A percentile compares a stretch with the other conserved stretches of the same genome.
Evolutionary conservation across 2,797 vertebrate genomes (phyloP).

Genomic region (Coregonus ussuriensis): DNA sequence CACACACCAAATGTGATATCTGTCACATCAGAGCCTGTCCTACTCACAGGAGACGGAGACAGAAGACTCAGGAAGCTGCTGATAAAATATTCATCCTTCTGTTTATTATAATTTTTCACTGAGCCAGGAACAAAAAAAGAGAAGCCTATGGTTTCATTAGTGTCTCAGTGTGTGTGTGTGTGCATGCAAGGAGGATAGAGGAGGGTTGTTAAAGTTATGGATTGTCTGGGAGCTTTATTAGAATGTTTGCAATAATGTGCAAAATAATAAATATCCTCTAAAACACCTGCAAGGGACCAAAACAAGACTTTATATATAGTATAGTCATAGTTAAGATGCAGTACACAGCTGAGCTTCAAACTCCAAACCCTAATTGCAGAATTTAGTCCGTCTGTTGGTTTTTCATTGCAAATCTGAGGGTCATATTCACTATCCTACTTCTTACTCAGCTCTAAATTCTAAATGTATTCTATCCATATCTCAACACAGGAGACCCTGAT

Average conservation of each 20-base stretch:
- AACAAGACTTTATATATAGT: constrained; percentile 53
- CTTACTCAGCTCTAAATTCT: background rate
- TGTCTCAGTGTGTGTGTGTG: constrained; percentile 10
- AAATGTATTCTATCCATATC: constrained; percentile 1
- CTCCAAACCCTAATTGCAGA: background rate
- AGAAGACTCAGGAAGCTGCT: constrained; percentile 65
- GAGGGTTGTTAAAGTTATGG: constrained; percentile 10
- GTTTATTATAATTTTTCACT: constrained; percentile 77
- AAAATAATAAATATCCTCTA: constrained; percentile 61
- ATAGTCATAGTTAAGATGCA: constrained; percentile 52
- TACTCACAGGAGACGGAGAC: constrained; percentile 46
- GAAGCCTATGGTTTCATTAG: constrained; percentile 72
- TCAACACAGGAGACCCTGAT: background rate
- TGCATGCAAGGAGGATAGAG: constrained; percentile 31
- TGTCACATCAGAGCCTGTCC: constrained; percentile 56
- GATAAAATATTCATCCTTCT: constrained; percentile 77
- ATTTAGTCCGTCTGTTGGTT: background rate
- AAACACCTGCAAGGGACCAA: constrained; percentile 66
- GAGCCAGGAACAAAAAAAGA: constrained; percentile 61
- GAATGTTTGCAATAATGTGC: constrained; percentile 66
- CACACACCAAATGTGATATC: constrained; percentile 22
- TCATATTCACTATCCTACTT: background rate
- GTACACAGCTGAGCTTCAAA: constrained; percentile 36
- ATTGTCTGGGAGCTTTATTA: constrained; percentile 70
- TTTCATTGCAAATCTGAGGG: background rate